These are phyloP conservation scores for Dermatophagoides farinae DNA, from an alignment of 1,140 invertebrate genomes.

Conservation along the genomic window DNA sequence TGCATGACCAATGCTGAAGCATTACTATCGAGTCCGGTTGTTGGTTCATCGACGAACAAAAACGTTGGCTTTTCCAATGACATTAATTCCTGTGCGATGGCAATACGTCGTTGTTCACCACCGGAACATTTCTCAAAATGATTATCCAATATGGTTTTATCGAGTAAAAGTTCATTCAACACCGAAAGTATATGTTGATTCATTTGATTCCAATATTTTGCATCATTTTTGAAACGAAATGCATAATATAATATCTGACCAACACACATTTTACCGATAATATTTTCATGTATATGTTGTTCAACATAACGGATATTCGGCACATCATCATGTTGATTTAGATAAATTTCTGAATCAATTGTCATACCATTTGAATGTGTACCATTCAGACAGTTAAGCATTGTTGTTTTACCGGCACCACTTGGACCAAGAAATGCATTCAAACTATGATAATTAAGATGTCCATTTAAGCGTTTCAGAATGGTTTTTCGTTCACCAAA, in stretches of 20 bases:
- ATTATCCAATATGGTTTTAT: not conserved
- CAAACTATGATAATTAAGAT: not conserved
- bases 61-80: not conserved
- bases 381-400: conserved; percentile 14
- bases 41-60: conserved; percentile 9
- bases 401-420: conserved; percentile 13
- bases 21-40: not conserved
- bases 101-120: conserved; percentile 7
- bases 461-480: not conserved
- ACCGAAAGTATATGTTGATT: not conserved
- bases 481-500: not conserved
- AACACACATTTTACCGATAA: not conserved
- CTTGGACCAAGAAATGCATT: conserved; percentile 1
- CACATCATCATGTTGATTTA: not conserved
- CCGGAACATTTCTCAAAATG: conserved; percentile 3
- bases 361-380: not conserved
- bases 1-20: not conserved
- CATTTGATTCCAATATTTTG: not conserved
- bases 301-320: not conserved
- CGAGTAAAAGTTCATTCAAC: not conserved
- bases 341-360: not conserved
- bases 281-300: conserved; percentile 1
- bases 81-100: conserved; percentile 12
- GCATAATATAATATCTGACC: not conserved
- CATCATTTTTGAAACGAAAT: not conserved